Evolutionary conservation across 2,888 invertebrate species (phyloP), one percentile per base, ranked within the genome.

Genomic region (Lucinisca nassula): DNA sequence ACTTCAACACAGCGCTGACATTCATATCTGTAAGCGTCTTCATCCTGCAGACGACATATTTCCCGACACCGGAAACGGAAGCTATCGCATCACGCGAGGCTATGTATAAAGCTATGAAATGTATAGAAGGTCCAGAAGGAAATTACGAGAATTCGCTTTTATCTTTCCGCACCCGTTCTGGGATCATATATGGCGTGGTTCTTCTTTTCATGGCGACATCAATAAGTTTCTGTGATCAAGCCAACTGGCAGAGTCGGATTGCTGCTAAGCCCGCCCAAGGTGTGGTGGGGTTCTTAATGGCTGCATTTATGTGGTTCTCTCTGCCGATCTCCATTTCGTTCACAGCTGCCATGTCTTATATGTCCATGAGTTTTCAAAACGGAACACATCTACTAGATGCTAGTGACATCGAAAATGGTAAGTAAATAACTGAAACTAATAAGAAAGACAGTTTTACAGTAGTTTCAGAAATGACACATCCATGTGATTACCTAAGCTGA

Each of bases 231-330:
- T 88, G 83, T 93, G 94, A 95, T 58, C 95, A 95, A 83, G 95
- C 95, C 8, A 94, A 95, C 79, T 95, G 95, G 95, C 95, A 95
- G 90, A 95, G 94, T 76, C 87, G 94, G 0, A 95, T 95, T 37
- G 95, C 95, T 4, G 94, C 95, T 14, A 95, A 95, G 76, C 94
- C 94, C 4, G 84, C 92, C 0, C 91, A 94, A 76, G 95, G 95
- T 6, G 94, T 95, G 8, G 84, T 94, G 58, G 95, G 95, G 17
- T 95, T 95, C 83, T 91, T 95, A 40, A 87, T 93, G 10, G 95
- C 95, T 3, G 94, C 95, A 0, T 93, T 93, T 79, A 88, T 95
- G 37, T 95, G 95, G 94, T 95, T 95, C 74, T 93, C 95, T 8
- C 90, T 95, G 21, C 95, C 95, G 10, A 92, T 93, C 32, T 90